These are phyloP conservation scores for Coluber constrictor DNA, from an alignment of 2,797 vertebrate species.

Conservation along the genomic window DNA sequence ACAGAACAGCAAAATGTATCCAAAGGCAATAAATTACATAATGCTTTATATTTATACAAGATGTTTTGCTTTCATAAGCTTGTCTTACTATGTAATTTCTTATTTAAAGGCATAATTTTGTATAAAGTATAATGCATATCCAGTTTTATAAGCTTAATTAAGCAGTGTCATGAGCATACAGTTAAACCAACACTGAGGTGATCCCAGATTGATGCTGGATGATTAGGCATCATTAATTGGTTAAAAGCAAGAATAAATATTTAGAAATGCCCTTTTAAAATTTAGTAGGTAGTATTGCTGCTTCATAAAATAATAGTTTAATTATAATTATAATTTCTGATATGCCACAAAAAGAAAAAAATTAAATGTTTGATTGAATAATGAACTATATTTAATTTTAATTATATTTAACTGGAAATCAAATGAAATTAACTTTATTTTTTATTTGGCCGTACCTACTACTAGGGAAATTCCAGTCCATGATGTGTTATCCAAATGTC, in stretches of 20 bases:
- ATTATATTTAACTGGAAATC: no score
- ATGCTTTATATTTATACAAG: slow-evolving; percentile 16
- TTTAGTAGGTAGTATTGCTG: not conserved
- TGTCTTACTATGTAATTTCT: not conserved
- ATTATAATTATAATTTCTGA: no score
- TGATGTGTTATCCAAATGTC: no score
- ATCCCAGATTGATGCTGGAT: not conserved
- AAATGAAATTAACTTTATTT: no score
- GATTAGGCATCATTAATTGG: not conserved
- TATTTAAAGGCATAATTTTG: slow-evolving; percentile 33
- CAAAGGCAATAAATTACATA: slow-evolving; percentile 3
- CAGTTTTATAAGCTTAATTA: not conserved
- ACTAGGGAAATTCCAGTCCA: no score
- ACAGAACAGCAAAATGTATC: slow-evolving; percentile 26
- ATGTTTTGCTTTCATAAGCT: slow-evolving; percentile 5
- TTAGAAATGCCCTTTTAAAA: not conserved
- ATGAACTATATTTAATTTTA: no score
- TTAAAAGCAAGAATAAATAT: not conserved
- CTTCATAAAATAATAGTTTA: no score
- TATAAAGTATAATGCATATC: not conserved
- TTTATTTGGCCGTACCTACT: no score
- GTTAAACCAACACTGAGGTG: not conserved
- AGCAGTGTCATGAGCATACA: not conserved
- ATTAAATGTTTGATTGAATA: no score
- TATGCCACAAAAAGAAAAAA: no score